Evolutionary conservation across 2,113 vertebrate species (phyloP).

Genomic region (Parus major): DNA sequence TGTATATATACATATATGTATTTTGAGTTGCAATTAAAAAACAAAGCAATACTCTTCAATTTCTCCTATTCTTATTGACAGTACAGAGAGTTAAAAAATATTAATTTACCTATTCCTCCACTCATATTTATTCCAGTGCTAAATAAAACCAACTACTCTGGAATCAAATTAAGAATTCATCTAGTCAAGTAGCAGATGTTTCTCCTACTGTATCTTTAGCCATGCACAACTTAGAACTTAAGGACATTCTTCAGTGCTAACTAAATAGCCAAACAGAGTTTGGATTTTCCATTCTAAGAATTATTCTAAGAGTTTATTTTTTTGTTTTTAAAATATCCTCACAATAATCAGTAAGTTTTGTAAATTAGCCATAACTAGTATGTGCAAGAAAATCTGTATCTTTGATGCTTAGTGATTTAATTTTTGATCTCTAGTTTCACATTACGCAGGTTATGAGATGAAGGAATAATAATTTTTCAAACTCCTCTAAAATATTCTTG

Average conservation of each 20-base stretch:
- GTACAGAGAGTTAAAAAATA: neutral
- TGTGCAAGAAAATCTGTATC: neutral
- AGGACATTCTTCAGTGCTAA: neutral
- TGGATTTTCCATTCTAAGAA: neutral
- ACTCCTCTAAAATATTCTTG: neutral
- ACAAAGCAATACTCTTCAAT: neutral
- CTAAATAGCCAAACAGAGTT: neutral
- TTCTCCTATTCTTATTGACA: neutral
- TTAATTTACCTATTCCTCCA: neutral
- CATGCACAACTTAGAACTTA: neutral
- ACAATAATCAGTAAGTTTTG: neutral
- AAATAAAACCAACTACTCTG: neutral
- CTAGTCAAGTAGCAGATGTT: neutral
- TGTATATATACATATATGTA: too few relatives aligned
- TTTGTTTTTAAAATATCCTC: neutral
- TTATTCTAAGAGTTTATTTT: neutral
- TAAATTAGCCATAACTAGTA: neutral
- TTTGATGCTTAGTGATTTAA: neutral
- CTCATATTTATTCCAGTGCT: neutral
- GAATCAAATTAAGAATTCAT: neutral
- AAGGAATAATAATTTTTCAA: neutral
- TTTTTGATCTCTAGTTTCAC: neutral
- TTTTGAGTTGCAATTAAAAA: neutral
- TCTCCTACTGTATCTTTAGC: neutral
- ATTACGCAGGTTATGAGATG: neutral